Percentiles rank a stretch among this genome's conserved stretches.
phyloP scores from a whole-genome alignment of 2,113 vertebrate species.

The Lagopus muta region DNA sequence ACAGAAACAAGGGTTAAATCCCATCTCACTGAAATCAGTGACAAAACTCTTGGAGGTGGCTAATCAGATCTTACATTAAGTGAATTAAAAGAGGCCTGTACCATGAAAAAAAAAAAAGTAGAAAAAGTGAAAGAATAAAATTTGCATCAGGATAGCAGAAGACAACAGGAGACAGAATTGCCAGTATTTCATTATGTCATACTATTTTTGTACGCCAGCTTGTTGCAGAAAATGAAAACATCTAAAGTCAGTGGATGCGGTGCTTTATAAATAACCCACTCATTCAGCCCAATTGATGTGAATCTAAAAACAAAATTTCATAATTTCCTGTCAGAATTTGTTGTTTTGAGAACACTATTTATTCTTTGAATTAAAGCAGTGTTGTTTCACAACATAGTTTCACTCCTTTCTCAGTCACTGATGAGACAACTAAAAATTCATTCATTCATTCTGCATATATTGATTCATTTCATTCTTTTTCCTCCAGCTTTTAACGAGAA shows the following conservation, averaged over 20 bases:
- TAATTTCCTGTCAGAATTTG: not conserved
- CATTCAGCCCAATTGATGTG: not conserved
- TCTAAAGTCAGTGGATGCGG: not conserved
- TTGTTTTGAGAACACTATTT: not conserved
- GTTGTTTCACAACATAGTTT: not conserved
- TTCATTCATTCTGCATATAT: not conserved
- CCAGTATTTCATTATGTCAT: not conserved
- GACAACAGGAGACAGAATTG: not conserved
- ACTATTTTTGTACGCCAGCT: not conserved
- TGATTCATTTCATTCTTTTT: not conserved
- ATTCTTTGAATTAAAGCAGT: not conserved
- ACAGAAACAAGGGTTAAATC: not conserved
- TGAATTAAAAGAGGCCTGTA: rapidly evolving
- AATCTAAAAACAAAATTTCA: not conserved
- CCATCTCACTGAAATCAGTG: not conserved
- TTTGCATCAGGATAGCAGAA: not conserved
- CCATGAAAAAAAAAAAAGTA: not conserved
- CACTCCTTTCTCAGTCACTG: not conserved
- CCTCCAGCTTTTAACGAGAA: slow-evolving; percentile 15
- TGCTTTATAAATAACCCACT: not conserved
- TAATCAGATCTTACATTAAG: not conserved
- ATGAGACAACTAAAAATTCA: not conserved
- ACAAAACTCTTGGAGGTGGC: not conserved
- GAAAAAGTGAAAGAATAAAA: not conserved
- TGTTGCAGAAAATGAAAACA: not conserved